phyloP scores from a whole-genome alignment of 2,797 vertebrate species.

The Acrocephalus scirpaceus region DNA sequence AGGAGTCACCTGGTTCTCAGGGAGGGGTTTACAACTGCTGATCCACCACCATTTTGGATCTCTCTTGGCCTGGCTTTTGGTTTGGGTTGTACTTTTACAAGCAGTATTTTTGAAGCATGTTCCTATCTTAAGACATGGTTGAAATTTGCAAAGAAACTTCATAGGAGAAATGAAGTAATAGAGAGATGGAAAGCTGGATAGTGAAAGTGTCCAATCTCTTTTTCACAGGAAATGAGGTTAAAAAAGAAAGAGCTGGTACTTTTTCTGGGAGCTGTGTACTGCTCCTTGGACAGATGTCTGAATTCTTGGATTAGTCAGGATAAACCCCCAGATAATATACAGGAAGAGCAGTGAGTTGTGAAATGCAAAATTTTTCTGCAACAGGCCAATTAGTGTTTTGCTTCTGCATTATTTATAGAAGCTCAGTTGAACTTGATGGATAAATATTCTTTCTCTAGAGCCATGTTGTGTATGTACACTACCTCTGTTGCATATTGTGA shows the following conservation, averaged over 20 bases:
- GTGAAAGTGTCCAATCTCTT: neutral
- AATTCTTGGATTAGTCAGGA: neutral
- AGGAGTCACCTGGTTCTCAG: neutral
- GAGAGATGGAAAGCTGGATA: neutral
- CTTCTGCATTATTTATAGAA: slow-evolving; percentile 46
- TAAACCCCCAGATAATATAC: neutral
- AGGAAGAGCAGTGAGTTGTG: slow-evolving; percentile 4
- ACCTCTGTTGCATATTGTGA: neutral
- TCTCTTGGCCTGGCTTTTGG: neutral
- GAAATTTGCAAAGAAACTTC: neutral
- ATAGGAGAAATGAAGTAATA: neutral
- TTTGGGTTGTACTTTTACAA: neutral
- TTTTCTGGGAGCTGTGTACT: neutral
- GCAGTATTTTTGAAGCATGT: neutral
- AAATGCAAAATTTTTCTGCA: slow-evolving; percentile 33
- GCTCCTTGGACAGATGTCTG: neutral
- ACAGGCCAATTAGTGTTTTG: slow-evolving; percentile 24
- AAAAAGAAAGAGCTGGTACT: neutral
- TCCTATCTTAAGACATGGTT: neutral
- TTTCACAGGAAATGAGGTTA: neutral
- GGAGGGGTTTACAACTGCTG: neutral
- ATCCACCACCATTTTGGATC: neutral
- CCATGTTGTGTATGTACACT: accelerated
- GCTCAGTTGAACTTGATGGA: neutral
- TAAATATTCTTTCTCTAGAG: neutral